Evolutionary conservation across 2,797 vertebrate species (phyloP).

Genomic region (Podargus strigoides): DNA sequence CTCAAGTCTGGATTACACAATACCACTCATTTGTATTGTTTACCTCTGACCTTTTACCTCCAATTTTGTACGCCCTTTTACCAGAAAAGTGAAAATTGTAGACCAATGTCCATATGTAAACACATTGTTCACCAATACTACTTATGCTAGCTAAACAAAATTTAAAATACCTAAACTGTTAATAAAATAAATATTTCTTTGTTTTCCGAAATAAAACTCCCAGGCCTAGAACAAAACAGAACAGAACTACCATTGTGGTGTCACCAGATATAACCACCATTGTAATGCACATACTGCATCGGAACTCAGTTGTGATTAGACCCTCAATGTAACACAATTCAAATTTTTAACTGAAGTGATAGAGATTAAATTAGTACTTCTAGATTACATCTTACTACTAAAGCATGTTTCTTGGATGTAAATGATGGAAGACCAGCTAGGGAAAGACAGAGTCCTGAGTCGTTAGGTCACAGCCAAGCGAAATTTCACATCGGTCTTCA

Average conservation of each 20-base stretch:
- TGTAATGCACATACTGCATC: background rate
- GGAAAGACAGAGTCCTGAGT: background rate
- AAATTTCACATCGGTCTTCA: background rate
- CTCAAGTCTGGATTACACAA: background rate
- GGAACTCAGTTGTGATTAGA: background rate
- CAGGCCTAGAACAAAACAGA: background rate
- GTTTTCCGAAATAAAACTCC: background rate
- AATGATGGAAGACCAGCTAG: background rate
- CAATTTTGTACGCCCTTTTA: background rate
- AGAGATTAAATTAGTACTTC: background rate
- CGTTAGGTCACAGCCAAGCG: background rate
- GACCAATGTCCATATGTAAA: background rate
- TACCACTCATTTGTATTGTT: background rate
- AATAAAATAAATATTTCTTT: background rate
- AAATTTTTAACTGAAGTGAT: background rate
- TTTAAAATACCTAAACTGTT: background rate
- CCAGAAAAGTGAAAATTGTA: background rate
- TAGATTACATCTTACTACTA: background rate
- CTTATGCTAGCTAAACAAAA: background rate
- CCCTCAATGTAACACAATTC: background rate
- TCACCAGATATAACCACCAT: background rate
- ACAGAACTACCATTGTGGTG: background rate
- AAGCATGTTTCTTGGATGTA: background rate
- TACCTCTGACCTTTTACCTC: background rate
- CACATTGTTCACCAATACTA: background rate